These are phyloP conservation scores for Chloroclysta siterata DNA, from an alignment of 2,888 invertebrate genomes.

Conservation along the genomic window DNA sequence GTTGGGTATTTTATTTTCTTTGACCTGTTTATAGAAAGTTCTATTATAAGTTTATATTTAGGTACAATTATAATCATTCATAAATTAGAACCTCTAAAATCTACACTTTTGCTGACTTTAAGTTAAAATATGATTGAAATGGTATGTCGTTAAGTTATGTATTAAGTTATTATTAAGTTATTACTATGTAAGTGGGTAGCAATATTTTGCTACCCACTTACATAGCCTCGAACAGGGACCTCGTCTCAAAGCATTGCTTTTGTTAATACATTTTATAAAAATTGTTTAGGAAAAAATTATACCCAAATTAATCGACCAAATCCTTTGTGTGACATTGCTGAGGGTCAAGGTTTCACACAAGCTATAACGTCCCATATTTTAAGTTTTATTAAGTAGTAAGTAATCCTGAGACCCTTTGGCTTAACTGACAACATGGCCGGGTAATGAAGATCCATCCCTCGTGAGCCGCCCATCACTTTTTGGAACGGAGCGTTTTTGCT, in stretches of 20 bases:
- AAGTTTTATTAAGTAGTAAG: constrained; percentile 74
- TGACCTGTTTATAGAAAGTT: constrained; percentile 26
- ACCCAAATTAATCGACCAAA: constrained; percentile 7
- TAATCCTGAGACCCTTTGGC: constrained; percentile 79
- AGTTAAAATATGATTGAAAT: no score
- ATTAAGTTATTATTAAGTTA: no score
- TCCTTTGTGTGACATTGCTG: constrained; percentile 1
- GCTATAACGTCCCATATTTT: constrained; percentile 54
- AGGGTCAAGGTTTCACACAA: constrained; percentile 18
- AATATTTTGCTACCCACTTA: no score
- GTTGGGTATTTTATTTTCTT: constrained; percentile 47
- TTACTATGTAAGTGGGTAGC: no score
- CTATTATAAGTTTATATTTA: not conserved
- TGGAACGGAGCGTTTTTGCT: constrained; percentile 84
- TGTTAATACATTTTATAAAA: not conserved
- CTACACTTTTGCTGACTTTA: no score
- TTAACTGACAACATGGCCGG: constrained; percentile 81
- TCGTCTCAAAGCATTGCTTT: not conserved
- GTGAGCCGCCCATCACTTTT: constrained; percentile 83
- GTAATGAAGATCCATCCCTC: constrained; percentile 82
- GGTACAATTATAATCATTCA: no score
- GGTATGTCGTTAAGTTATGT: no score
- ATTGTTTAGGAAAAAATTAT: not conserved
- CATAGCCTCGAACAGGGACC: no score
- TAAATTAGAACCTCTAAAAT: no score